Evolutionary conservation across 2,113 vertebrate species (phyloP).

Genomic region (Bos javanicus): DNA sequence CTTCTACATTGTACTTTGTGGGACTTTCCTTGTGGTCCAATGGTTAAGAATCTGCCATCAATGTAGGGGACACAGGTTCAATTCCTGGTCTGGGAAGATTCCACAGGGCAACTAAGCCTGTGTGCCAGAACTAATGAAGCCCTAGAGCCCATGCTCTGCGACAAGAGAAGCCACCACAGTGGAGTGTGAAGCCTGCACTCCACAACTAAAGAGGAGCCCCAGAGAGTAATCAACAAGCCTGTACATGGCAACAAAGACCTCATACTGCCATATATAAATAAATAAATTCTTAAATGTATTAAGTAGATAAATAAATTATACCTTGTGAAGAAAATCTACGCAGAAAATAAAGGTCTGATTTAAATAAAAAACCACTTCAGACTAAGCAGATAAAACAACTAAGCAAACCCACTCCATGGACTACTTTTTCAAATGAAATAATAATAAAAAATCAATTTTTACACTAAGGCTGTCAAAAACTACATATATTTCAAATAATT

Average conservation of each 20-base stretch:
- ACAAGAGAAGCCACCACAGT: background rate
- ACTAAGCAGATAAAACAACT: background rate
- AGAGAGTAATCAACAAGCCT: background rate
- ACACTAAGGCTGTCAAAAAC: background rate
- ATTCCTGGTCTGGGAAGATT: background rate
- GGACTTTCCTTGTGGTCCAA: background rate
- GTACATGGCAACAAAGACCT: background rate
- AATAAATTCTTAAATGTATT: background rate
- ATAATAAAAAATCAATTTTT: background rate
- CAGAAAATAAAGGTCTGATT: background rate
- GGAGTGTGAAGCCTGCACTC: background rate
- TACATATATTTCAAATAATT: background rate
- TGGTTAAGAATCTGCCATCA: background rate
- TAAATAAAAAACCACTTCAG: background rate
- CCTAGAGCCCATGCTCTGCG: background rate
- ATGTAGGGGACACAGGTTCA: background rate
- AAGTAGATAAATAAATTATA: background rate
- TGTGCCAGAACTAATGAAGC: background rate
- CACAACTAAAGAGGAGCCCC: no score
- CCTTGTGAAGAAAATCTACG: background rate
- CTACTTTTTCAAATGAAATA: background rate
- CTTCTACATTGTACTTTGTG: background rate
- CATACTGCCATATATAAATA: background rate
- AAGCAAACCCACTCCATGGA: background rate
- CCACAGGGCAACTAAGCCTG: background rate